These are phyloP conservation scores for Leucophora obtusa DNA, from an alignment of 2,888 invertebrate genomes.

Conservation along the genomic window DNA sequence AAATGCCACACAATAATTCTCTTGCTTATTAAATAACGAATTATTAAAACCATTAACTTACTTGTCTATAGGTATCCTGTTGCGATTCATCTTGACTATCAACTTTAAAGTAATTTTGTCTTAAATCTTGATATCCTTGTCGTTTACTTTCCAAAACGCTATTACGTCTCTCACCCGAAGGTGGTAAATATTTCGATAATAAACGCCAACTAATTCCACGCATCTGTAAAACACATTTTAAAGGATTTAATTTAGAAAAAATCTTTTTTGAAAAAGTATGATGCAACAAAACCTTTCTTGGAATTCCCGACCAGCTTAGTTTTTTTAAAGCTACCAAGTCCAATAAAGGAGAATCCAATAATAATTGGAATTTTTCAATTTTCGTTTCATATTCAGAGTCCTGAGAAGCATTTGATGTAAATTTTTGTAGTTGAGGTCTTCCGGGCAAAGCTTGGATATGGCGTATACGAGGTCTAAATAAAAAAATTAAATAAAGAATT, in stretches of 20 bases:
- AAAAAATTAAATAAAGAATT: background rate
- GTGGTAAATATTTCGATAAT: constrained; percentile 93
- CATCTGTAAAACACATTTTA: constrained; percentile 76
- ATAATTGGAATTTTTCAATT: constrained; percentile 89
- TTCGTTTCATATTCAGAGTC: constrained; percentile 88
- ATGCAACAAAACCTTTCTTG: constrained; percentile 84
- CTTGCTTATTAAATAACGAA: too few relatives aligned
- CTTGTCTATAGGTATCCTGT: constrained; percentile 94
- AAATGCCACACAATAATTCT: too few relatives aligned
- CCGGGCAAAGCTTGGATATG: constrained; percentile 82
- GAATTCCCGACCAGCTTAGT: constrained; percentile 97
- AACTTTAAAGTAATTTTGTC: constrained; percentile 97
- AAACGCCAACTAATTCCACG: constrained; percentile 84
- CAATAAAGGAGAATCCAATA: constrained; percentile 87
- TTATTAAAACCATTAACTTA: constrained; percentile 68
- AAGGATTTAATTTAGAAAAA: background rate
- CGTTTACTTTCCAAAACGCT: constrained; percentile 94
- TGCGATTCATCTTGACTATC: constrained; percentile 88
- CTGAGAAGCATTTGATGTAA: constrained; percentile 80
- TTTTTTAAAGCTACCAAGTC: constrained; percentile 93
- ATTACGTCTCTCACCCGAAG: constrained; percentile 91
- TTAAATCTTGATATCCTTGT: constrained; percentile 96
- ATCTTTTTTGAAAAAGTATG: background rate
- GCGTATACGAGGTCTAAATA: constrained; percentile 71
- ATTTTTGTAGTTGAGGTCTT: constrained; percentile 84